Conservation (phyloP, 2,888 invertebrate species). For the Nemurella pictetii region DNA sequence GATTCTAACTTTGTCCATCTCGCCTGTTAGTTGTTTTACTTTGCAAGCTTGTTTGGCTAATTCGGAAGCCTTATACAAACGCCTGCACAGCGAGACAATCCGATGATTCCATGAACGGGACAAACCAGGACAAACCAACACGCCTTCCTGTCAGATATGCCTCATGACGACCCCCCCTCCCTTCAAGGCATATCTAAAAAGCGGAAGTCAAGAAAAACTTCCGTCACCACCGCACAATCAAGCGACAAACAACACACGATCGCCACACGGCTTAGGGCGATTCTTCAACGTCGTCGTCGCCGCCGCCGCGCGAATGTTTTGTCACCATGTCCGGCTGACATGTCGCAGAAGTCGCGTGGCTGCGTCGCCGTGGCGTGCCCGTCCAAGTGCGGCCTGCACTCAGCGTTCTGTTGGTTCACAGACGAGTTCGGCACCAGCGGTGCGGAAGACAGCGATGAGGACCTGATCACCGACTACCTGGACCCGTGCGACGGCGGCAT, state of each 20-base stretch:
- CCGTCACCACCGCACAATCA: too few relatives aligned
- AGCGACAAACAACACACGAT: not conserved
- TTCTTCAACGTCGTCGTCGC: too few relatives aligned
- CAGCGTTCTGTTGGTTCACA: conserved; percentile 19
- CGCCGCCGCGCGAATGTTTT: too few relatives aligned
- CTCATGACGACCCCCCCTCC: not conserved
- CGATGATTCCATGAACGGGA: not conserved
- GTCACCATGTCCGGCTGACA: too few relatives aligned
- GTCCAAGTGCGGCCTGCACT: not conserved
- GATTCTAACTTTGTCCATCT: too few relatives aligned
- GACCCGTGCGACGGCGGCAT: conserved; percentile 37
- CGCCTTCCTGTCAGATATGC: not conserved
- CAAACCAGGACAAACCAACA: too few relatives aligned
- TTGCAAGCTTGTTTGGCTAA: not conserved
- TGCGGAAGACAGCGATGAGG: conserved; percentile 75
- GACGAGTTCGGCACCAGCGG: conserved; percentile 49
- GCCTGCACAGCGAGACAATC: not conserved
- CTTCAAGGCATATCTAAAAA: not conserved
- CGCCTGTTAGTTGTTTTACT: not conserved
- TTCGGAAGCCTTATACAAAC: not conserved
- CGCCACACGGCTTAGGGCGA: too few relatives aligned
- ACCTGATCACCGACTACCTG: conserved; percentile 77
- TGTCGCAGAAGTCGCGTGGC: not conserved
- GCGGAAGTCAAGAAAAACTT: not conserved
- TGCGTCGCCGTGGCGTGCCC: too few relatives aligned